These are phyloP conservation scores for Amphipyra berbera DNA, from an alignment of 2,888 invertebrate species.

Conservation along the genomic window DNA sequence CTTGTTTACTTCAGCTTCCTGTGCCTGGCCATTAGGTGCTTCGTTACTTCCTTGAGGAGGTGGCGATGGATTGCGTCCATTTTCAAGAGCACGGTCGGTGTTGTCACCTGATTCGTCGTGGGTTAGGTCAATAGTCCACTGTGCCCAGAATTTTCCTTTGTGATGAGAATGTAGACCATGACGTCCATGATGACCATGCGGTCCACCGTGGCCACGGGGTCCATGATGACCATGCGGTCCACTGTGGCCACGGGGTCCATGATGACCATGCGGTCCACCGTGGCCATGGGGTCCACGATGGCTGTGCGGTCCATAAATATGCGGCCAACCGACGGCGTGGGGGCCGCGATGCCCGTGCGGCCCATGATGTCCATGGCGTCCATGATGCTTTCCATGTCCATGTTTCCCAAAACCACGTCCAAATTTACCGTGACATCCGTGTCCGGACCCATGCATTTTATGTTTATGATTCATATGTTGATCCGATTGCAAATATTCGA, in stretches of 20 bases:
- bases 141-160: constrained; percentile 49
- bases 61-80: constrained; percentile 38
- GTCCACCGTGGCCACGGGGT: constrained; percentile 31
- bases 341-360: constrained; percentile 8
- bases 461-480: constrained; percentile 33
- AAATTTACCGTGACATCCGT: constrained; percentile 49
- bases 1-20: constrained; percentile 14
- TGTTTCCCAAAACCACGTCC: constrained; percentile 53
- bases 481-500: constrained; percentile 57
- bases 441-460: constrained; percentile 24
- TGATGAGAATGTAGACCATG: constrained; percentile 36
- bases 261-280: constrained; percentile 33
- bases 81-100: constrained; percentile 22
- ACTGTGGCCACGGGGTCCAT: constrained; percentile 2
- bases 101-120: constrained; percentile 41
- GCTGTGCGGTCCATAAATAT: constrained; percentile 21
- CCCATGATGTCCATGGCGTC: constrained; percentile 20
- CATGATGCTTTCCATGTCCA: constrained; percentile 33
- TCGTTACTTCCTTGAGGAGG: constrained; percentile 29
- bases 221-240: constrained; percentile 25
- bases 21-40: constrained; percentile 12
- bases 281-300: constrained; percentile 23
- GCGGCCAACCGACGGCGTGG: too few relatives aligned
- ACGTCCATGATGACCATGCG: constrained; percentile 22
- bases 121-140: constrained; percentile 49